A percentile compares a stretch with the other conserved stretches of the same genome.
These are phyloP conservation scores for Pollenia griseotomentosa DNA, from an alignment of 2,888 invertebrate species.

Conservation along the genomic window DNA sequence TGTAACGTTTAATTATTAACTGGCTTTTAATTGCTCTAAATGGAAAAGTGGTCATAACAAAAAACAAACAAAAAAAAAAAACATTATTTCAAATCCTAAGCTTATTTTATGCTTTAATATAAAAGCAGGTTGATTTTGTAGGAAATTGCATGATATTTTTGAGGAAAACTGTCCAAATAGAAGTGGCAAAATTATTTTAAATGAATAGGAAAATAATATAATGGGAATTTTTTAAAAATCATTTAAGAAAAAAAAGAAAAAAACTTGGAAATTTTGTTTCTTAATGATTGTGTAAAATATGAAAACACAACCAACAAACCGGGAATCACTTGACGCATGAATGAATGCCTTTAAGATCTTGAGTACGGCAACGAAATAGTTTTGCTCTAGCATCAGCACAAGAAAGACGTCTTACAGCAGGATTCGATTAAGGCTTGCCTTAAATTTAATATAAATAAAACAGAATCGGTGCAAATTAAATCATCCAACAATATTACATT, in stretches of 20 bases:
- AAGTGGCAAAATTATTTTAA: neutral
- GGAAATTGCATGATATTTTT: neutral
- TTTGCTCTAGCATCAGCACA: no score
- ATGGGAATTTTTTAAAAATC: neutral
- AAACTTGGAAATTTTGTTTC: no score
- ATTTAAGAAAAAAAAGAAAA: no score
- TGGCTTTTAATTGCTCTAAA: conserved; percentile 57
- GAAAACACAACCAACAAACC: no score
- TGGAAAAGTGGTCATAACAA: conserved; percentile 51
- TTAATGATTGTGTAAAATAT: no score
- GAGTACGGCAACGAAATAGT: no score
- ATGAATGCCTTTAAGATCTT: no score
- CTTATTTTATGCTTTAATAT: neutral
- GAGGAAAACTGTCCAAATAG: neutral
- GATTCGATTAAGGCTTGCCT: no score
- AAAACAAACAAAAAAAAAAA: neutral
- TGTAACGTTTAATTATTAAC: conserved; percentile 69
- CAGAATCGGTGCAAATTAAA: neutral
- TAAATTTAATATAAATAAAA: no score
- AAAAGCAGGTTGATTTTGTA: neutral
- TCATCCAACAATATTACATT: neutral
- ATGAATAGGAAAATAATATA: neutral
- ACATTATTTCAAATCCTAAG: neutral
- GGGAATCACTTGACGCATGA: no score
- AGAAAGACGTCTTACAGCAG: no score